A percentile compares a stretch with the other conserved stretches of the same genome.
Conservation (phyloP, 2,888 invertebrate genomes). For the Drosophila sordidula region DNA sequence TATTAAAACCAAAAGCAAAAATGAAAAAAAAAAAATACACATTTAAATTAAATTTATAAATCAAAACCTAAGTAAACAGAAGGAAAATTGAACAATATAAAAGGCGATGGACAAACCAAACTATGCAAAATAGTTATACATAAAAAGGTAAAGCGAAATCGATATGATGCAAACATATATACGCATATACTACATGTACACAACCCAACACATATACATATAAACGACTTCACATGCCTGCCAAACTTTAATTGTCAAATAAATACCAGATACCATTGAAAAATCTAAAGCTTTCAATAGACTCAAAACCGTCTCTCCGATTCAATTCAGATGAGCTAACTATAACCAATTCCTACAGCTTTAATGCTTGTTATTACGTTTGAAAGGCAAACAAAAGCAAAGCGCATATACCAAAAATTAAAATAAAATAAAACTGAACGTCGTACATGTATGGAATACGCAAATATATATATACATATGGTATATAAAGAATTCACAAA, state of each 20-base stretch:
- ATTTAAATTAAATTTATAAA: conserved; percentile 74
- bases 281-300: neutral
- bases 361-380: conserved; percentile 6
- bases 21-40: conserved; percentile 48
- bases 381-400: neutral
- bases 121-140: conserved; percentile 31
- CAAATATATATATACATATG: neutral
- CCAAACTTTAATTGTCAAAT: conserved; percentile 24
- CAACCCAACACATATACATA: conserved; percentile 16
- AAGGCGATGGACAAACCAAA: conserved; percentile 41
- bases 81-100: conserved; percentile 61
- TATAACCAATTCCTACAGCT: conserved; percentile 8
- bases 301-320: conserved; percentile 8
- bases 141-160: conserved; percentile 17
- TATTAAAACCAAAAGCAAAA: conserved; percentile 68
- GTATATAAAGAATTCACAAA: conserved; percentile 1
- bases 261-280: neutral
- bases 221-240: conserved; percentile 45
- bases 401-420: conserved; percentile 1
- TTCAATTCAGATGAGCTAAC: conserved; percentile 7
- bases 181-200: conserved; percentile 34
- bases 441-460: conserved; percentile 8
- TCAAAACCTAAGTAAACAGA: conserved; percentile 52
- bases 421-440: neutral
- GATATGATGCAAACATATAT: conserved; percentile 46